Evolutionary conservation across 2,888 invertebrate genomes (phyloP).

Genomic region (Phymatocera aterrima): DNA sequence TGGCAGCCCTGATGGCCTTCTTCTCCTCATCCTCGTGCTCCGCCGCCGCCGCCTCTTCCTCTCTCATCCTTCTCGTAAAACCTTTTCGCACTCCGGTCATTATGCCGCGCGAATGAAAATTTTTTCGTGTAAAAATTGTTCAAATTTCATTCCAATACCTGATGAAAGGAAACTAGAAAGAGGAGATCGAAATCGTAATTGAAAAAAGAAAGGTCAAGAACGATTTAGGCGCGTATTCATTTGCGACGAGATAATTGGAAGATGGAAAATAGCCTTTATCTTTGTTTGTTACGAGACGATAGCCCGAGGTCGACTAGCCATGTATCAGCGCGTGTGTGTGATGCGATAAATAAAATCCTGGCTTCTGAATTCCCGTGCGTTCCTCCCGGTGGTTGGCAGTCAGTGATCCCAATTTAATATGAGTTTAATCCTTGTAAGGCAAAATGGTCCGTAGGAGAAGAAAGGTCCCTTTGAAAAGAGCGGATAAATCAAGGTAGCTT

Average conservation of each 20-base stretch:
- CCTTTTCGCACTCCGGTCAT: slow-evolving; percentile 7
- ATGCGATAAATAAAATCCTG: slow-evolving; percentile 26
- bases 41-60: too few relatives aligned
- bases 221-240: neutral
- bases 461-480: slow-evolving; percentile 9
- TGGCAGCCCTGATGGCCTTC: slow-evolving; percentile 66
- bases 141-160: neutral
- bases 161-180: too few relatives aligned
- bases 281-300: neutral
- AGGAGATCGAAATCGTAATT: neutral
- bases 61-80: neutral
- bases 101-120: neutral
- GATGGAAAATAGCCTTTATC: neutral
- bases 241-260: neutral
- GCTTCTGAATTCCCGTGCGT: slow-evolving; percentile 1
- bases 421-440: slow-evolving; percentile 22
- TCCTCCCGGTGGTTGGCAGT: too few relatives aligned
- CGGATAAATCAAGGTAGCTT: slow-evolving; percentile 73
- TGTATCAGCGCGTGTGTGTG: neutral
- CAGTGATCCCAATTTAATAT: slow-evolving; percentile 32
- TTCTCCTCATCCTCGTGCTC: slow-evolving; percentile 55
- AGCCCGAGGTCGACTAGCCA: neutral
- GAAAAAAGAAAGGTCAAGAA: neutral
- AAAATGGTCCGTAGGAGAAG: neutral
- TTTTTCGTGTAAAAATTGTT: neutral